A percentile compares a stretch with the other conserved stretches of the same genome.
These are phyloP conservation scores for Blastobasis adustella DNA, from an alignment of 2,888 invertebrate species.

Conservation along the genomic window DNA sequence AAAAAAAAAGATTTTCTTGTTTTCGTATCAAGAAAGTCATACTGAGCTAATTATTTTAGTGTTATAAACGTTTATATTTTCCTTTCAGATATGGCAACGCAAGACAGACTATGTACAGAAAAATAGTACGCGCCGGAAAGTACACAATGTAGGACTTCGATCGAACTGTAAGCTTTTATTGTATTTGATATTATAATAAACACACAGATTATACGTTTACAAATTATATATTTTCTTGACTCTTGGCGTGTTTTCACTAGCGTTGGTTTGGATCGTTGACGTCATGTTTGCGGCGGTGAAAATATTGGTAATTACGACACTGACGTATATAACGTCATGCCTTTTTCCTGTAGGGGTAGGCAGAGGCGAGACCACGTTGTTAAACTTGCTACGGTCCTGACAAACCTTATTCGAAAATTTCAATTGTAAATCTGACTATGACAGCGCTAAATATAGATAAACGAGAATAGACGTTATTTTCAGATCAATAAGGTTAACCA, in stretches of 20 bases:
- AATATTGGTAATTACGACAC: no score
- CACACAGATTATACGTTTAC: neutral
- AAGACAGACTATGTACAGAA: slow-evolving; percentile 10
- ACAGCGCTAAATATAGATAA: no score
- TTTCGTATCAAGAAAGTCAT: neutral
- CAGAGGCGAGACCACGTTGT: no score
- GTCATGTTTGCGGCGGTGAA: no score
- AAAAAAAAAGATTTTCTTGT: no score
- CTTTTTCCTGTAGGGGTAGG: no score
- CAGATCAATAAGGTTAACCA: no score
- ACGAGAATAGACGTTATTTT: no score
- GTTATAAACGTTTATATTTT: slow-evolving; percentile 4
- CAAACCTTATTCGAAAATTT: no score
- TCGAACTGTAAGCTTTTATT: slow-evolving; percentile 14
- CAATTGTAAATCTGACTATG: no score
- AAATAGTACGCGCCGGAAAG: slow-evolving; percentile 17
- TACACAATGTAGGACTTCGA: slow-evolving; percentile 18
- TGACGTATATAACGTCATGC: no score
- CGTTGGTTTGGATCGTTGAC: slow-evolving; percentile 3
- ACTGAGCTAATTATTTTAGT: neutral
- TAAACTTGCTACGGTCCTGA: no score
- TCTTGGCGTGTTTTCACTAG: neutral
- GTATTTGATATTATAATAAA: slow-evolving; percentile 13
- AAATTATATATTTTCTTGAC: slow-evolving; percentile 15
- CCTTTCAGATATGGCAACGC: slow-evolving; percentile 26